phyloP scores from a whole-genome alignment of 2,797 vertebrate species.

The Gouania willdenowi region DNA sequence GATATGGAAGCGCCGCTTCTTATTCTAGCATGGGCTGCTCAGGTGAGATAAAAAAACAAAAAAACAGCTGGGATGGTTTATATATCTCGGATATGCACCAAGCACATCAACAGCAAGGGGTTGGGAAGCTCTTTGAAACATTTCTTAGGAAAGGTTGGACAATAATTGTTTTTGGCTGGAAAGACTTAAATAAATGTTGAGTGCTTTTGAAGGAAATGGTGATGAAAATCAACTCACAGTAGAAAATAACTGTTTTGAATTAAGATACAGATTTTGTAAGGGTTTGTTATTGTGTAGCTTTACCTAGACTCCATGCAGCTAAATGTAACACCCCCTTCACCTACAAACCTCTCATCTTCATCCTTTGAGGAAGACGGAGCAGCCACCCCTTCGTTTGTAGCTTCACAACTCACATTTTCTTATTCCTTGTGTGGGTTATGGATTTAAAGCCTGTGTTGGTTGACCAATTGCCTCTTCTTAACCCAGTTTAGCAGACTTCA shows the following conservation, averaged over 20 bases:
- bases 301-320: constrained; percentile 66
- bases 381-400: constrained; percentile 20
- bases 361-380: constrained; percentile 45
- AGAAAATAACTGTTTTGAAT: too few species aligned
- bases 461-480: too few species aligned
- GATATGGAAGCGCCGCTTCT: constrained; percentile 68
- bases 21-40: constrained; percentile 64
- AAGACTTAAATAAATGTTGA: constrained; percentile 22
- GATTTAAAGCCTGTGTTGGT: constrained; percentile 27
- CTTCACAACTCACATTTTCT: too few species aligned
- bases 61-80: constrained; percentile 31
- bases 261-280: constrained; percentile 19
- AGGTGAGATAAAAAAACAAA: constrained; percentile 62
- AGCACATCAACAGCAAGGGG: constrained; percentile 43
- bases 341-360: constrained; percentile 72
- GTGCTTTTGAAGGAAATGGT: too few species aligned
- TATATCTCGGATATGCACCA: constrained; percentile 60
- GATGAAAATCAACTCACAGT: constrained; percentile 39
- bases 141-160: constrained; percentile 16
- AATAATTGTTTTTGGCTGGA: constrained; percentile 22
- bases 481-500: too few species aligned
- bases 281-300: constrained; percentile 22
- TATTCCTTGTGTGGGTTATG: too few species aligned
- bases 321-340: constrained; percentile 48
- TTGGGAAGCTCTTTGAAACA: constrained; percentile 24